Conservation (phyloP, 2,888 invertebrate genomes). For the Dione juno region DNA sequence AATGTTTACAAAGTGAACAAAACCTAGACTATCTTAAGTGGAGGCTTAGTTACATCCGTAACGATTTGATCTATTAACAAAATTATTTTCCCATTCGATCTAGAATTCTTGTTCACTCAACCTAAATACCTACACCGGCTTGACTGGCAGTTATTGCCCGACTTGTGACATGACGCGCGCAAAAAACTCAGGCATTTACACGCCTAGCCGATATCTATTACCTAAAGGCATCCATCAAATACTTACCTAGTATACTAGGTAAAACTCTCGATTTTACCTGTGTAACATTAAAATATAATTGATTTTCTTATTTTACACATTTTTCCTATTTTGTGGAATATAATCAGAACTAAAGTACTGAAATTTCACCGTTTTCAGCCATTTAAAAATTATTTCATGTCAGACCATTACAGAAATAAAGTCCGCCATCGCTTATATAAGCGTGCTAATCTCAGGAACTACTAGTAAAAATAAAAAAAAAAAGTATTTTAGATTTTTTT, state of each 20-base stretch:
- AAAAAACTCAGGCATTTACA: slow-evolving; percentile 33
- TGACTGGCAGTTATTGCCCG: slow-evolving; percentile 41
- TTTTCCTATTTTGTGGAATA: not conserved
- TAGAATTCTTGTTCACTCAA: slow-evolving; percentile 38
- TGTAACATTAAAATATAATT: not conserved
- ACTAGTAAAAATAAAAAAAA: too few relatives aligned
- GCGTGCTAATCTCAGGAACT: too few relatives aligned
- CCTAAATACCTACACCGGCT: slow-evolving; percentile 38
- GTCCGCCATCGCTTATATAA: too few relatives aligned
- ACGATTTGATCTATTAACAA: not conserved
- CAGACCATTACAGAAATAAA: too few relatives aligned
- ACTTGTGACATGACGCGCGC: slow-evolving; percentile 32
- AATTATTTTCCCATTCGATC: slow-evolving; percentile 15
- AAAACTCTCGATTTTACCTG: not conserved
- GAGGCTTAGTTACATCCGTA: not conserved
- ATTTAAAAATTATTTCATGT: too few relatives aligned
- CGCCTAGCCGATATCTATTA: slow-evolving; percentile 25
- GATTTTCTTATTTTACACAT: not conserved
- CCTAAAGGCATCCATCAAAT: slow-evolving; percentile 21
- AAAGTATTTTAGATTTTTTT: too few relatives aligned
- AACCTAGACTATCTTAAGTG: too few relatives aligned
- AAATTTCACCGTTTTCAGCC: too few relatives aligned
- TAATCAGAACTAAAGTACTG: too few relatives aligned
- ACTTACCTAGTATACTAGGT: not conserved
- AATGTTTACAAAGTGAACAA: too few relatives aligned